Base-by-base conservation (phyloP, 1,140 invertebrate genomes). In the Dryas iulia region DNA sequence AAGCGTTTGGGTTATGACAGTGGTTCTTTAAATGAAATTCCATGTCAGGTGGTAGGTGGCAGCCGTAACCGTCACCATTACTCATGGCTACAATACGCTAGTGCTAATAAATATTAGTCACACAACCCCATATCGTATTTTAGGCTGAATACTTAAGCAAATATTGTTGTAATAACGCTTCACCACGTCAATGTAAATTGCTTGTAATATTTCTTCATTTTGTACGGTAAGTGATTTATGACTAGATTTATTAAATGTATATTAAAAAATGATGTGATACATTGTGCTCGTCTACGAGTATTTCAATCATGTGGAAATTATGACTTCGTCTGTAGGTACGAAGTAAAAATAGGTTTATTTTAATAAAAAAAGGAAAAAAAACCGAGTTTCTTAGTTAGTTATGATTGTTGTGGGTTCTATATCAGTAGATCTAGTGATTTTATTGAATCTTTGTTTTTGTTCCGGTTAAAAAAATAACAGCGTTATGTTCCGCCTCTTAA, bases 11-110 rank as follows among this genome's bases (percentile, higher is more conserved):
- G 72, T 69, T 78, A 67, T 66, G 24, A 28, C 60, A 60, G 72
- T 72, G 74, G 73, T 84, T 81, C 79, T 83, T 86, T 77, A 85
- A 82, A 84, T 83, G 79, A 83, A 87, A 87, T 84, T 82, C 83
- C 81, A 74, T 79, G 79, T 82, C 76, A 84, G 76, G 81, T 77
- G 70, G 69, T n/a, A 73, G 77, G 81, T 78, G 73, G 73, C 62
- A 70, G 26, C 39, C 30, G 31, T 54, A 54, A 54, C 66, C 72
- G 73, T 26, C 66, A 57, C 59, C 79, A 79, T 87, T 76, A 78
- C 78, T 85, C 80, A 85, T 66, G 59, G 54, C 67, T 78, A 61
- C 73, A 81, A 81, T 80, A 79, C 72, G 75, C 33, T 72, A 63
- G 66, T 60, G 52, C 67, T 75, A 77, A 83, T 80, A 83, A 80